These are phyloP conservation scores for Parnassius apollo DNA, from an alignment of 2,888 invertebrate species.

Conservation along the genomic window DNA sequence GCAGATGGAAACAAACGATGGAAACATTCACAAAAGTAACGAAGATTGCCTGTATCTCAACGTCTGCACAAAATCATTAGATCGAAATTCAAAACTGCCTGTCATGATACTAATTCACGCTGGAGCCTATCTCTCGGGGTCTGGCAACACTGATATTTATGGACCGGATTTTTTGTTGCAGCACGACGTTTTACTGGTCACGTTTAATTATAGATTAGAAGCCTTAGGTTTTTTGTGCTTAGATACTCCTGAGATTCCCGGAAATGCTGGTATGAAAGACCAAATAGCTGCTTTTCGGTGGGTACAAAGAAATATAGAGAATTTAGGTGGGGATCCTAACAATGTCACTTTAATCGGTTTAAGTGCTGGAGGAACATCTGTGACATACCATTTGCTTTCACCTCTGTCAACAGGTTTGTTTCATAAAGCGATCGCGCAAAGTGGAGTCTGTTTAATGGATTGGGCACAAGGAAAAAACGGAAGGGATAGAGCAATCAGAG, in stretches of 20 bases:
- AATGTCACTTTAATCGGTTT: constrained; percentile 67
- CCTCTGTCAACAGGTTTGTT: constrained; percentile 67
- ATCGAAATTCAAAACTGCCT: constrained; percentile 43
- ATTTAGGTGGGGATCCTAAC: constrained; percentile 59
- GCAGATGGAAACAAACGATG: constrained; percentile 46
- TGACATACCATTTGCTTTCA: constrained; percentile 63
- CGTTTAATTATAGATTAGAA: constrained; percentile 64
- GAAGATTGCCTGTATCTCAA: constrained; percentile 64
- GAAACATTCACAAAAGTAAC: constrained; percentile 40
- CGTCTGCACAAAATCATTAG: constrained; percentile 50
- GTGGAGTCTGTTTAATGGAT: constrained; percentile 49
- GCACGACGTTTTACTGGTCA: constrained; percentile 63
- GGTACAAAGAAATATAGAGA: constrained; percentile 54
- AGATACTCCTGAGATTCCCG: constrained; percentile 55
- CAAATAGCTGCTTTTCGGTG: constrained; percentile 58
- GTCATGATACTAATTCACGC: constrained; percentile 72
- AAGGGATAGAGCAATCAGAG: constrained; percentile 46
- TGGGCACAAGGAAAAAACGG: constrained; percentile 34
- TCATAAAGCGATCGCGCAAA: constrained; percentile 63
- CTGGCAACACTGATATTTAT: constrained; percentile 50
- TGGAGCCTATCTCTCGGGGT: constrained; percentile 59
- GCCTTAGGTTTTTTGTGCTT: constrained; percentile 48
- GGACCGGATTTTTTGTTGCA: constrained; percentile 61
- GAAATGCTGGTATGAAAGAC: constrained; percentile 66
- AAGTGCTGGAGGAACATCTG: constrained; percentile 61